phyloP scores from a whole-genome alignment of 2,113 vertebrate species.

The Pleuronectes platessa region DNA sequence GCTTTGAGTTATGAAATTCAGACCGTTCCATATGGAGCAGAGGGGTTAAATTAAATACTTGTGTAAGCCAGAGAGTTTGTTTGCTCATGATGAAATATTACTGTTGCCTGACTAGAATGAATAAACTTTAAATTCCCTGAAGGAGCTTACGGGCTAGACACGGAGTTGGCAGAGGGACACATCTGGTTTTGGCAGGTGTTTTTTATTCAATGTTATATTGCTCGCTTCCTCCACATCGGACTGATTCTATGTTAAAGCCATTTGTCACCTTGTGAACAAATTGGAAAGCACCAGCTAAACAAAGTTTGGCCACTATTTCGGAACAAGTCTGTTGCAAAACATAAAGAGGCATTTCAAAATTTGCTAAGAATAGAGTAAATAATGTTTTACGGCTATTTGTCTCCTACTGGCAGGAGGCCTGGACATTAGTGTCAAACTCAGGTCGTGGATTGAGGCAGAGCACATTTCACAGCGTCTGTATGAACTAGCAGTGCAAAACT shows the following conservation, averaged over 20 bases:
- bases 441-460: neutral
- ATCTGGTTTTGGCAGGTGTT: conserved; percentile 38
- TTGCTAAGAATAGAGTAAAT: conserved; percentile 1
- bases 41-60: conserved; percentile 19
- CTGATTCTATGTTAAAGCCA: neutral
- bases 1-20: conserved; percentile 2
- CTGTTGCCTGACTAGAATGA: conserved; percentile 18
- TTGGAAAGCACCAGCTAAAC: conserved; percentile 8
- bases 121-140: conserved; percentile 16
- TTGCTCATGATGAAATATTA: conserved; percentile 41
- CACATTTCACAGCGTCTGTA: neutral
- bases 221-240: neutral
- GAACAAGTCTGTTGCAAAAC: neutral
- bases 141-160: neutral
- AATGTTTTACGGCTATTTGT: neutral
- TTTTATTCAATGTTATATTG: conserved; percentile 2
- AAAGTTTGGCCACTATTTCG: neutral
- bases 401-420: neutral
- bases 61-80: neutral
- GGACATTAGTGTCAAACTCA: conserved; percentile 20
- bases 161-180: neutral
- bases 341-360: neutral
- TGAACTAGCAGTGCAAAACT: neutral
- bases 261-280: conserved; percentile 13
- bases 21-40: conserved; percentile 35